These are phyloP conservation scores for Schizopygopsis pylzovi DNA, from an alignment of 2,797 vertebrate species.

Conservation along the genomic window DNA sequence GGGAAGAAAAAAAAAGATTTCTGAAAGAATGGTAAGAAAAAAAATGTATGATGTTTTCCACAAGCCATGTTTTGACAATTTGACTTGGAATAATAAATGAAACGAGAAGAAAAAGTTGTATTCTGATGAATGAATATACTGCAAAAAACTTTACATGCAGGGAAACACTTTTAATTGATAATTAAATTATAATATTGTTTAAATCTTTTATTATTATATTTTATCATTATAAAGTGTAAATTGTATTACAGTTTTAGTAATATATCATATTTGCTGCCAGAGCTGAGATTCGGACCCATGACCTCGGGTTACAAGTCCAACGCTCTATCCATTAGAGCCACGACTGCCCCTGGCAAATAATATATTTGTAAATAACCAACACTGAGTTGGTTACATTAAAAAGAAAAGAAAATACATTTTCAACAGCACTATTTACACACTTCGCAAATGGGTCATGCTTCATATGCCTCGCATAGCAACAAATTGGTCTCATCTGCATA, in stretches of 20 bases:
- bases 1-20: not conserved
- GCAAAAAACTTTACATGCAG: not conserved
- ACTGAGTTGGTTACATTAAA: not conserved
- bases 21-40: slow-evolving; percentile 38
- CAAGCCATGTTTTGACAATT: slow-evolving; percentile 1
- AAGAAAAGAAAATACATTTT: not conserved
- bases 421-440: not conserved
- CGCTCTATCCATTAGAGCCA: too few relatives aligned
- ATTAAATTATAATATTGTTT: not conserved
- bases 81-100: slow-evolving; percentile 34
- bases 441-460: not conserved
- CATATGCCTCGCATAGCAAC: not conserved
- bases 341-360: too few relatives aligned
- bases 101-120: not conserved
- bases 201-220: not conserved
- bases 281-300: too few relatives aligned
- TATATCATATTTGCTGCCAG: not conserved
- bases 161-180: not conserved
- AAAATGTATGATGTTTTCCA: slow-evolving; percentile 30
- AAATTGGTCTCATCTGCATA: not conserved
- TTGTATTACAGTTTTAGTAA: not conserved
- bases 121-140: not conserved
- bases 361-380: too few relatives aligned
- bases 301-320: too few relatives aligned
- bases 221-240: not conserved